phyloP scores from a whole-genome alignment of 2,797 vertebrate species.

The Florisuga fusca region DNA sequence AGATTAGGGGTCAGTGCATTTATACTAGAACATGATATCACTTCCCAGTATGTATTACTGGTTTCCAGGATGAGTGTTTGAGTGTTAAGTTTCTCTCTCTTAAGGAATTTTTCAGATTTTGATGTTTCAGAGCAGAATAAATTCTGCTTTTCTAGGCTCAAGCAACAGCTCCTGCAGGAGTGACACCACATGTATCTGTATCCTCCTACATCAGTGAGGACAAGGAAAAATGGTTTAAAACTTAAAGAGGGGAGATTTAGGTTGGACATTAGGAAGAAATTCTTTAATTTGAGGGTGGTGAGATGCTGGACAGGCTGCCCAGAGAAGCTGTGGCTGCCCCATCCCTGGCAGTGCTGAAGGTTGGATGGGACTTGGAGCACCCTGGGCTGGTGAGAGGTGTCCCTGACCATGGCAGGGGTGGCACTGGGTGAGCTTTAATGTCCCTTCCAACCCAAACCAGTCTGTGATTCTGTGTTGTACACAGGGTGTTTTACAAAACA shows the following conservation, averaged over 20 bases:
- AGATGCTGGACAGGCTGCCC: too few relatives aligned
- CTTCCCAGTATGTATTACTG: neutral
- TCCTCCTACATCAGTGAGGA: neutral
- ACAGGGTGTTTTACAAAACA: neutral
- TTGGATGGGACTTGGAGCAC: too few relatives aligned
- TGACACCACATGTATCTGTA: neutral
- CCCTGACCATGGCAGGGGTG: too few relatives aligned
- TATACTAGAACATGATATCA: neutral
- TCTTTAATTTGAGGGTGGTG: too few relatives aligned
- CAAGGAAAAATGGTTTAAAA: too few relatives aligned
- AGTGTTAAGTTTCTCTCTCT: neutral
- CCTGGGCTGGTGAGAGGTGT: too few relatives aligned
- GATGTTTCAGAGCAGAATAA: neutral
- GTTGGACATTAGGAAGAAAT: too few relatives aligned
- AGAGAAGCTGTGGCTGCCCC: too few relatives aligned
- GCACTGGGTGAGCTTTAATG: too few relatives aligned
- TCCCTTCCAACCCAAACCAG: too few relatives aligned
- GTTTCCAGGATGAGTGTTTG: neutral
- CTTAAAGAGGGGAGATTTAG: too few relatives aligned
- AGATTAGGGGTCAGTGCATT: neutral
- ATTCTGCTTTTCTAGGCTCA: neutral
- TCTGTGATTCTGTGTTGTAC: neutral
- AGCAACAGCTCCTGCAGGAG: neutral
- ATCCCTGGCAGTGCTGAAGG: too few relatives aligned
- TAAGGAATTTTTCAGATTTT: neutral